Conservation (phyloP, 2,888 invertebrate species). For the Drosophila robusta region DNA sequence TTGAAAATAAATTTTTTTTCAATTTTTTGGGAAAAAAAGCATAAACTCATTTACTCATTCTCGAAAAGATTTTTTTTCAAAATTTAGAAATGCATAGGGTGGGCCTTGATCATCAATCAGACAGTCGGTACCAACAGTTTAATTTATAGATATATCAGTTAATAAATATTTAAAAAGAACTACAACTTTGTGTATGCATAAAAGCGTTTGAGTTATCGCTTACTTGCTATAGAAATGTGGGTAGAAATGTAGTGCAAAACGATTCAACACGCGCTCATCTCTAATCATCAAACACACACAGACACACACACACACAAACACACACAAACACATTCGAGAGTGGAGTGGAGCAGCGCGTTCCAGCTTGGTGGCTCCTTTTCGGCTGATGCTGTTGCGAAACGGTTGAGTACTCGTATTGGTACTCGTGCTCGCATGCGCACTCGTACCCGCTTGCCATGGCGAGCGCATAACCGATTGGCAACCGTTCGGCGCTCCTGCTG, state of each 20-base stretch:
- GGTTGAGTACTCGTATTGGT: constrained; percentile 41
- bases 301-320: neutral
- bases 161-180: too few species aligned
- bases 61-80: too few species aligned
- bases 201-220: too few species aligned
- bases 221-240: too few species aligned
- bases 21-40: too few species aligned
- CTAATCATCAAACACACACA: constrained; percentile 5
- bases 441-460: constrained; percentile 12
- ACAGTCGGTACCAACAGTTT: too few species aligned
- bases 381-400: constrained; percentile 65
- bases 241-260: neutral
- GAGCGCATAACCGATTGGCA: constrained; percentile 61
- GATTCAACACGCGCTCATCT: constrained; percentile 31
- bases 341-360: constrained; percentile 44
- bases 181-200: too few species aligned
- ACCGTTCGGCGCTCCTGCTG: constrained; percentile 40
- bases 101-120: too few species aligned
- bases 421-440: constrained; percentile 1
- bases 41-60: too few species aligned
- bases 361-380: constrained; percentile 62
- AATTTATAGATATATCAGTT: too few species aligned
- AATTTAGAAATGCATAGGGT: too few species aligned
- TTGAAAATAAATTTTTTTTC: too few species aligned
- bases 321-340: constrained; percentile 1